These are phyloP conservation scores for Pristionchus fissidentatus DNA, from an alignment of 2,888 invertebrate species.

Conservation along the genomic window DNA sequence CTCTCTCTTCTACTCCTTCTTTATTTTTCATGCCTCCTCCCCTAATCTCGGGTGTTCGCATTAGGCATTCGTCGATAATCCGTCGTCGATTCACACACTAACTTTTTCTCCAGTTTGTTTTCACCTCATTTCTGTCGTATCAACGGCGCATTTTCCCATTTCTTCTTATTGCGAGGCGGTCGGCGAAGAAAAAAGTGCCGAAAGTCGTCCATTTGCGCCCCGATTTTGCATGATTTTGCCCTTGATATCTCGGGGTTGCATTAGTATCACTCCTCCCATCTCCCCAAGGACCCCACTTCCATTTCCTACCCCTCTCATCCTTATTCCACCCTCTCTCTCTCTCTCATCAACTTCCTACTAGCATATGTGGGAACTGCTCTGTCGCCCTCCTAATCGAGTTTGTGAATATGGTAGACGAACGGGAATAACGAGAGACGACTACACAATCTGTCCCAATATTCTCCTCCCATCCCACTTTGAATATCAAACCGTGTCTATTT, in stretches of 20 bases:
- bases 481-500: too few relatives aligned
- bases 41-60: slow-evolving; percentile 37
- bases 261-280: too few relatives aligned
- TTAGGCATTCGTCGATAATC: slow-evolving; percentile 6
- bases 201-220: too few relatives aligned
- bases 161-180: too few relatives aligned
- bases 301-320: neutral
- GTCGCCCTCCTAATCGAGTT: slow-evolving; percentile 29
- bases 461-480: too few relatives aligned
- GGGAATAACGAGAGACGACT: neutral
- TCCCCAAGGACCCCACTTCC: too few relatives aligned
- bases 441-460: too few relatives aligned
- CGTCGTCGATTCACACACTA: neutral
- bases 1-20: neutral
- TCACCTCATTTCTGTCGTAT: too few relatives aligned
- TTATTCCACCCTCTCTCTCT: slow-evolving; percentile 6
- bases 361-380: slow-evolving; percentile 6
- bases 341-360: slow-evolving; percentile 12
- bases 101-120: neutral
- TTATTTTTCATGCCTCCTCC: slow-evolving; percentile 24
- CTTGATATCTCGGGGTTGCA: too few relatives aligned
- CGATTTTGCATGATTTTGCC: too few relatives aligned
- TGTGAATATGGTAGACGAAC: slow-evolving; percentile 35
- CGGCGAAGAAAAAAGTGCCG: too few relatives aligned
- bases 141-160: too few relatives aligned